Evolutionary conservation across 1,140 invertebrate species (phyloP).

Genomic region (Phymorhynchus buccinoides): DNA sequence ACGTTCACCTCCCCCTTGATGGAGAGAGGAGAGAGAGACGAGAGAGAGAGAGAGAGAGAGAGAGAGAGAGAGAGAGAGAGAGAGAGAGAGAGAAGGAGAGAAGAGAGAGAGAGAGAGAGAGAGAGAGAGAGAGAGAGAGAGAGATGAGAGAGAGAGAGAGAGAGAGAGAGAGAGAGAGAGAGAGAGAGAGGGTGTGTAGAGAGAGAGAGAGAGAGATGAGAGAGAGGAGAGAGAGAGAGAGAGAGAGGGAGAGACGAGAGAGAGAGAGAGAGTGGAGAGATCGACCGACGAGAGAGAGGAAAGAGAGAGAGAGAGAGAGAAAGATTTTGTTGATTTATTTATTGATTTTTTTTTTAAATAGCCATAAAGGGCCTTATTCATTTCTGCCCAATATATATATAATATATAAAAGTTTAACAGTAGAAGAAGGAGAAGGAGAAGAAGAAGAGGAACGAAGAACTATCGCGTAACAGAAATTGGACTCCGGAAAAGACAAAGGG

Average conservation of each 20-base stretch:
- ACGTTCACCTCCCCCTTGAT: no score
- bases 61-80: conserved; percentile 29
- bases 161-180: conserved; percentile 36
- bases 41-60: conserved; percentile 8
- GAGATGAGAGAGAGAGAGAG: conserved; percentile 36
- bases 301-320: background rate
- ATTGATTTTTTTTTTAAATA: no score
- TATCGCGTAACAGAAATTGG: no score
- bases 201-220: background rate
- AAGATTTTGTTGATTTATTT: background rate
- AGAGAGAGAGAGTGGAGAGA: background rate
- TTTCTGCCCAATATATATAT: no score
- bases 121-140: conserved; percentile 38
- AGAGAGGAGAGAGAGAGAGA: background rate
- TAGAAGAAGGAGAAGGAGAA: no score
- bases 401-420: no score
- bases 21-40: conserved; percentile 2
- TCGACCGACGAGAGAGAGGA: background rate
- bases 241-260: background rate
- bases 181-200: background rate
- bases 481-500: no score
- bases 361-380: no score
- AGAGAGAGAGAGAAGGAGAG: conserved; percentile 39
- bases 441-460: no score
- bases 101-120: conserved; percentile 29